Evolutionary conservation across 2,113 vertebrate species (phyloP).

Genomic region (Chaetodon trifascialis): DNA sequence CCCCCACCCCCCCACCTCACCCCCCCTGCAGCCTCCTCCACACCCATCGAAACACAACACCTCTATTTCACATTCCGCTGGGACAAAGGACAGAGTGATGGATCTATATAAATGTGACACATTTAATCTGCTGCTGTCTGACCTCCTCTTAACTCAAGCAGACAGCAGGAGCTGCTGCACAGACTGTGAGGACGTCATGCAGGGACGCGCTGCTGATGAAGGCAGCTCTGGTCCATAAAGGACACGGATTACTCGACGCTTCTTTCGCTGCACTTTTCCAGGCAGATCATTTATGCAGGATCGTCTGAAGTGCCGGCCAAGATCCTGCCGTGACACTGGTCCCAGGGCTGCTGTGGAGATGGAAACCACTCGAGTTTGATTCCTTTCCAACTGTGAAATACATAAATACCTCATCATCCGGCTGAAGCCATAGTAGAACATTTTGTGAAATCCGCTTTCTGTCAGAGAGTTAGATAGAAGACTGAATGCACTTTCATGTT

Average conservation of each 20-base stretch:
- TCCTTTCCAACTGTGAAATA: too few species aligned
- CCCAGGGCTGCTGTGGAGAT: neutral
- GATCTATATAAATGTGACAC: conserved; percentile 65
- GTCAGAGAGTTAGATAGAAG: too few species aligned
- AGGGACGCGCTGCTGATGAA: neutral
- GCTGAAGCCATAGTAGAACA: neutral
- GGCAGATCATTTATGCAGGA: neutral
- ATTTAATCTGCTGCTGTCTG: conserved; percentile 59
- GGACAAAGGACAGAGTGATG: conserved; percentile 52
- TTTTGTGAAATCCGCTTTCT: neutral
- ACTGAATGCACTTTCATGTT: too few species aligned
- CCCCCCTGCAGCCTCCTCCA: accelerated
- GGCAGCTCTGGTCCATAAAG: neutral
- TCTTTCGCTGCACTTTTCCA: conserved; percentile 1
- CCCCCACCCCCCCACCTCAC: neutral
- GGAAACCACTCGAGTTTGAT: neutral
- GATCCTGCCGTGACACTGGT: neutral
- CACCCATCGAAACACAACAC: conserved; percentile 34
- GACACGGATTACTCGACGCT: conserved; percentile 17
- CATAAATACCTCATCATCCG: neutral
- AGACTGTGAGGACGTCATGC: neutral
- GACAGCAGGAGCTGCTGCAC: conserved; percentile 14
- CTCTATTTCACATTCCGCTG: conserved; percentile 30
- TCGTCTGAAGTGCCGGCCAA: neutral
- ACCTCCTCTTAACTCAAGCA: conserved; percentile 40